Evolutionary conservation across 2,888 invertebrate genomes (phyloP), one percentile per base, ranked within the genome.

Genomic region (Cantharis lateralis): DNA sequence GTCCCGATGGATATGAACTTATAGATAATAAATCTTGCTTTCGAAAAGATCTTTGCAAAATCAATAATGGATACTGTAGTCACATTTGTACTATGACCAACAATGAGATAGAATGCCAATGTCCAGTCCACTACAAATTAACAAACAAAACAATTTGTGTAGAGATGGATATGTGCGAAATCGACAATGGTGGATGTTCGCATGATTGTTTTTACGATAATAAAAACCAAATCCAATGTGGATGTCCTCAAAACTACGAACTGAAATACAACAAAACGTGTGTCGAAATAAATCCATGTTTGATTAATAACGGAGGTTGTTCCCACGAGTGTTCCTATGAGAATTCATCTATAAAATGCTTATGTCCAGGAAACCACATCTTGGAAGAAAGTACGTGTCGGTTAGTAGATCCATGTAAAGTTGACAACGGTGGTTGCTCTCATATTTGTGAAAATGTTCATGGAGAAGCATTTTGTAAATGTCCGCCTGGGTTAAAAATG

Each of bases 351-450:
- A 89, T 88, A 20, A 84, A 85, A 28, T 91, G 91, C 81, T 80
- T 85, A 15, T 91, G 91, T 78, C 89, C 89, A 0, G 83, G 85
- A 10, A 88, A 87, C 9, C 85, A 87, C 76, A 83, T 83, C 75
- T 81, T 88, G 77, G 86, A 88, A 24, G 89, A 90, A 80, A 71
- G 72, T 0, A 71, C 84, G 24, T 86, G 87, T 85, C 78, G 48
- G 10, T 87, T 88, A 72, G 63, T 87, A 1, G 82, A 89, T 78
- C 88, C 87, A 78, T 88, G 87, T 75, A 80, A 80, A 48, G 82
- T 70, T 4, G 84, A 82, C 5, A 91, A 92, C 78, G 92, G 91
- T 3, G 91, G 91, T 63, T 93, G 93, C 83, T 89, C 90, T 0
- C 90, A 91, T 80, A 84, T 87, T 75, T 91, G 91, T 82, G 84